Conservation (phyloP, 2,113 vertebrate genomes). For the Genyomyrus donnyi region DNA sequence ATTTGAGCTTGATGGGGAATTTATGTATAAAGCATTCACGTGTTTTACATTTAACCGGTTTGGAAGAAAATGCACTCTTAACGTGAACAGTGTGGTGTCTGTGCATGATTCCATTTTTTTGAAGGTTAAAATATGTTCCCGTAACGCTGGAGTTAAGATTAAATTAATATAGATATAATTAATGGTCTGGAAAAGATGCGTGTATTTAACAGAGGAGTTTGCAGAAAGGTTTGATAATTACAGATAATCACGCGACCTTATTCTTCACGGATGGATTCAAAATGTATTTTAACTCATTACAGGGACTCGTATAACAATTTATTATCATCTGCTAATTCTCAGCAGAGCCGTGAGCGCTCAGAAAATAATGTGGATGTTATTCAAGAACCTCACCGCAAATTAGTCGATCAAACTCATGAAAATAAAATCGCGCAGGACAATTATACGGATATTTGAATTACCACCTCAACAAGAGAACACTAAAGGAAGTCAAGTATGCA, state of each 20-base stretch:
- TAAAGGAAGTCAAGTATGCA: background rate
- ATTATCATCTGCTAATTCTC: slow-evolving; percentile 3
- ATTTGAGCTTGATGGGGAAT: slow-evolving; percentile 25
- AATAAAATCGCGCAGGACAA: background rate
- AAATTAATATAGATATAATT: background rate
- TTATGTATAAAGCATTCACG: background rate
- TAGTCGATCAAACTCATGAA: slow-evolving; percentile 7
- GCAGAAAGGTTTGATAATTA: background rate
- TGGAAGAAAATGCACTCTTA: background rate
- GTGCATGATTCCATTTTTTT: background rate
- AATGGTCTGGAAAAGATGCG: background rate
- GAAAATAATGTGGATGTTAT: background rate
- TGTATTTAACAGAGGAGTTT: background rate
- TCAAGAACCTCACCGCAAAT: background rate
- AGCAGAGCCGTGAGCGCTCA: background rate
- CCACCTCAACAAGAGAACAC: background rate
- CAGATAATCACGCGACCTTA: background rate
- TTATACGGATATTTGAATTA: background rate
- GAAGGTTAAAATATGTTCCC: too few species aligned
- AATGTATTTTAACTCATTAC: slow-evolving; percentile 1
- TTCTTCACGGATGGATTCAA: background rate
- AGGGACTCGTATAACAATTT: slow-evolving; percentile 3
- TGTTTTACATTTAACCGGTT: background rate
- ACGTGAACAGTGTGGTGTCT: background rate
- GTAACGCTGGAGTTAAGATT: background rate